Percentiles rank a stretch among this genome's conserved stretches.
phyloP scores from a whole-genome alignment of 2,797 vertebrate genomes.

The Sitta carolinensis region DNA sequence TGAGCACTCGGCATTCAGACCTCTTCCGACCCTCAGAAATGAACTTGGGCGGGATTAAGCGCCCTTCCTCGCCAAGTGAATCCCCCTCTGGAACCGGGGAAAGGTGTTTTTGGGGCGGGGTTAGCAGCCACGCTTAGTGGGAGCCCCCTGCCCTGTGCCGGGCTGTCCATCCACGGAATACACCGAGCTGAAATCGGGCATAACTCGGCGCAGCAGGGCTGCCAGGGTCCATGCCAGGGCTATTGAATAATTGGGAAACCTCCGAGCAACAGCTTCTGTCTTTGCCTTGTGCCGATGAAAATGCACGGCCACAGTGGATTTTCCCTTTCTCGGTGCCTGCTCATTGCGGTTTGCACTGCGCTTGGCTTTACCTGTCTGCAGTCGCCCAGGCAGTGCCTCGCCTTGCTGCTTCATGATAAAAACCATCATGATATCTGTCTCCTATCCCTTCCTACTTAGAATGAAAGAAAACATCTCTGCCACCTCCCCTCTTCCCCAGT shows the following conservation, averaged over 20 bases:
- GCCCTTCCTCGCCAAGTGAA: fast-evolving
- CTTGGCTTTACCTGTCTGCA: not conserved
- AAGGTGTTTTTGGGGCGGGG: fast-evolving
- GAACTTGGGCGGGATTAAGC: fast-evolving
- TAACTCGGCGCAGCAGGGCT: fast-evolving
- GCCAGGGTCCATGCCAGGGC: fast-evolving
- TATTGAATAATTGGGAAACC: fast-evolving
- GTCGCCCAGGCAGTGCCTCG: not conserved
- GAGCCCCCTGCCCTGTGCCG: not conserved
- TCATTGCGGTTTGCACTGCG: fast-evolving
- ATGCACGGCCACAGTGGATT: not conserved
- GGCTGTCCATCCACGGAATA: fast-evolving
- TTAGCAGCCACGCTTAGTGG: fast-evolving
- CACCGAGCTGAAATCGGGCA: too few species aligned
- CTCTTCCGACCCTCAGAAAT: too few species aligned
- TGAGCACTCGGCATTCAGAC: fast-evolving
- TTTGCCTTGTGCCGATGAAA: fast-evolving
- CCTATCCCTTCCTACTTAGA: not conserved
- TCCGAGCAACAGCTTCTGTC: not conserved
- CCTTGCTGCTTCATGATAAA: not conserved
- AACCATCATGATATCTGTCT: not conserved
- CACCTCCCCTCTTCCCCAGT: not conserved
- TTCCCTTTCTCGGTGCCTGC: fast-evolving
- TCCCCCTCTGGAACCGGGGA: fast-evolving
- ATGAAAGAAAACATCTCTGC: not conserved